Conservation (phyloP, 2,888 invertebrate genomes). For the Diploptera punctata region DNA sequence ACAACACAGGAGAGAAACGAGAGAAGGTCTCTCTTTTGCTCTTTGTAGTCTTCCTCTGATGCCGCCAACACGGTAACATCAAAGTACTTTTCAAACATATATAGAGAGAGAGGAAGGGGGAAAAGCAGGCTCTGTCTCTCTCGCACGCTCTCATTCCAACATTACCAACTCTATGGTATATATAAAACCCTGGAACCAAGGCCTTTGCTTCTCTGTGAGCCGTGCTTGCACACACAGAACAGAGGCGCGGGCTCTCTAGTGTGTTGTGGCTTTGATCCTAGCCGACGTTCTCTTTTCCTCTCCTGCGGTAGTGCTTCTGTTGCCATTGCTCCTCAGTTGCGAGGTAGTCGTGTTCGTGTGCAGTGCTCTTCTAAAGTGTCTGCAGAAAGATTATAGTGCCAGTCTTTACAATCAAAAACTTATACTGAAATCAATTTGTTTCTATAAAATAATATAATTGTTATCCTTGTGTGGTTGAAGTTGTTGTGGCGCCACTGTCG, state of each 20-base stretch:
- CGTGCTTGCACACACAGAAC: constrained; percentile 2
- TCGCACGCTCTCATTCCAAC: neutral
- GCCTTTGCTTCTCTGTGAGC: neutral
- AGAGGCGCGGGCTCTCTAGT: neutral
- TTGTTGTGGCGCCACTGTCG: too few relatives aligned
- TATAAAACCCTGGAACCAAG: constrained; percentile 12
- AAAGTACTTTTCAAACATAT: constrained; percentile 34
- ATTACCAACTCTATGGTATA: constrained; percentile 9
- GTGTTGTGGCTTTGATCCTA: constrained; percentile 31
- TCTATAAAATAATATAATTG: too few relatives aligned
- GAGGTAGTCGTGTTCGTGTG: constrained; percentile 12
- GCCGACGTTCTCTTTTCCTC: constrained; percentile 36
- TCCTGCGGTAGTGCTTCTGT: constrained; percentile 15
- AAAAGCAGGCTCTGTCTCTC: neutral
- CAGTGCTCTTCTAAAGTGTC: too few relatives aligned
- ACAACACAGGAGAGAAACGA: constrained; percentile 10
- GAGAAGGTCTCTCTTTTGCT: constrained; percentile 31
- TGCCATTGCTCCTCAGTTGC: constrained; percentile 25
- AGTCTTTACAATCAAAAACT: too few relatives aligned
- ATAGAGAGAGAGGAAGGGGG: constrained; percentile 23
- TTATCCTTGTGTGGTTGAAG: too few relatives aligned
- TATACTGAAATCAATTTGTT: too few relatives aligned
- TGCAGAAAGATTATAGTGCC: too few relatives aligned
- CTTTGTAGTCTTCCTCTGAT: constrained; percentile 31
- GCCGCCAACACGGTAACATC: constrained; percentile 31